These are phyloP conservation scores for Neuroscelio doddi DNA, from an alignment of 2,888 invertebrate genomes.

Conservation along the genomic window DNA sequence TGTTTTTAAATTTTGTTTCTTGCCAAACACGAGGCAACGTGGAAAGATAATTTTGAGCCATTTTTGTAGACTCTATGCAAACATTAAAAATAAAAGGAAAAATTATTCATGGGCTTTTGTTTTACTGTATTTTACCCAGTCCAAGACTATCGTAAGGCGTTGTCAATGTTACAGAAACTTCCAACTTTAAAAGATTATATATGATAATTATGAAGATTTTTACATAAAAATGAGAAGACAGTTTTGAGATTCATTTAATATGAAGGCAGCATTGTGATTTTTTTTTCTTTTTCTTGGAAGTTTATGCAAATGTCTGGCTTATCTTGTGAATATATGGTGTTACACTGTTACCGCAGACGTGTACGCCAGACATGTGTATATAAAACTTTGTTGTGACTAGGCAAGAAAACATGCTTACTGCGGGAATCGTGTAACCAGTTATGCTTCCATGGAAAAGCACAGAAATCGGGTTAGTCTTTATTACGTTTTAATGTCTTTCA, in stretches of 20 bases:
- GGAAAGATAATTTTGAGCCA: constrained; percentile 15
- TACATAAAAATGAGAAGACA: too few species aligned
- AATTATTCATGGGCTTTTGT: too few species aligned
- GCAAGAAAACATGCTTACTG: constrained; percentile 1
- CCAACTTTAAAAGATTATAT: too few species aligned
- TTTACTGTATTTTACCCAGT: constrained; percentile 27
- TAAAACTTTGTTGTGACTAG: not conserved
- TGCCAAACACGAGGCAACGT: constrained; percentile 3
- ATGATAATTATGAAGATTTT: too few species aligned
- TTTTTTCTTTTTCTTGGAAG: too few species aligned
- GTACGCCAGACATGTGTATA: not conserved
- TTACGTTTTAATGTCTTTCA: too few species aligned
- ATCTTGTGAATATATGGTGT: constrained; percentile 2
- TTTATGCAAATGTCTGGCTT: constrained; percentile 11
- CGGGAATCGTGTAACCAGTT: constrained; percentile 1
- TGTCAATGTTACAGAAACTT: not conserved
- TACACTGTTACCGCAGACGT: not conserved
- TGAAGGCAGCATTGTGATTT: too few species aligned
- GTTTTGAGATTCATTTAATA: too few species aligned
- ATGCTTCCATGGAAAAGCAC: not conserved
- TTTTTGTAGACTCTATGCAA: constrained; percentile 4
- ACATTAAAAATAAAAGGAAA: constrained; percentile 11
- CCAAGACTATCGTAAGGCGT: constrained; percentile 11
- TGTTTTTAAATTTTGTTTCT: not conserved
- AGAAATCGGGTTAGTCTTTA: constrained; percentile 1